phyloP scores from a whole-genome alignment of 2,888 invertebrate genomes.

The Troglohyphantes excavatus region DNA sequence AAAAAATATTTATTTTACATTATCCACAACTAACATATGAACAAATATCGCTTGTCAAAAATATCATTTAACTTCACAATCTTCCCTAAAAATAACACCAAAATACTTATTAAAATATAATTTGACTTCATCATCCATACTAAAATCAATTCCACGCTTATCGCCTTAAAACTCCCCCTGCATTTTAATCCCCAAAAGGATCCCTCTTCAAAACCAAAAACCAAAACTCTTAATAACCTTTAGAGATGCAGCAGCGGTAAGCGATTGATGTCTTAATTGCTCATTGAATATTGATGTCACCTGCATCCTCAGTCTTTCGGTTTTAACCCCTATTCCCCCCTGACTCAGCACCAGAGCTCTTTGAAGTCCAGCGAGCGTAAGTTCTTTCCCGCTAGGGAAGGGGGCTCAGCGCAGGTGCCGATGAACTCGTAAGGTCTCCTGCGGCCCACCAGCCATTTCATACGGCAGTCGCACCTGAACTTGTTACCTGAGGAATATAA shows the following conservation, averaged over 20 bases:
- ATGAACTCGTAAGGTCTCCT: slow-evolving; percentile 12
- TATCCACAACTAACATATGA: too few species aligned
- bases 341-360: slow-evolving; percentile 10
- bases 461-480: slow-evolving; percentile 28
- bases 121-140: too few species aligned
- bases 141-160: background rate
- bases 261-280: background rate
- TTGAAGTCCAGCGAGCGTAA: background rate
- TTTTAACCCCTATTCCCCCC: background rate
- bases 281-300: background rate
- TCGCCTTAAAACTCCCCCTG: background rate
- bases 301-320: background rate
- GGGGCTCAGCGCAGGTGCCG: background rate
- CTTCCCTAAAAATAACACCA: too few species aligned
- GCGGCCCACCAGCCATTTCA: slow-evolving; percentile 13
- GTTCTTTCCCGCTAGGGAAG: background rate
- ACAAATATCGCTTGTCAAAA: too few species aligned
- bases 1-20: too few species aligned
- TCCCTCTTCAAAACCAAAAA: background rate
- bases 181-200: background rate
- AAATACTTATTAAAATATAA: too few species aligned
- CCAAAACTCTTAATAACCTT: background rate
- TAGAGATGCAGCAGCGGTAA: background rate
- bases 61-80: too few species aligned
- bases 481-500: slow-evolving; percentile 8